Percentiles rank a stretch among this genome's conserved stretches.
Evolutionary conservation across 2,888 invertebrate species (phyloP).

Genomic region (Gandaritis pyraliata): DNA sequence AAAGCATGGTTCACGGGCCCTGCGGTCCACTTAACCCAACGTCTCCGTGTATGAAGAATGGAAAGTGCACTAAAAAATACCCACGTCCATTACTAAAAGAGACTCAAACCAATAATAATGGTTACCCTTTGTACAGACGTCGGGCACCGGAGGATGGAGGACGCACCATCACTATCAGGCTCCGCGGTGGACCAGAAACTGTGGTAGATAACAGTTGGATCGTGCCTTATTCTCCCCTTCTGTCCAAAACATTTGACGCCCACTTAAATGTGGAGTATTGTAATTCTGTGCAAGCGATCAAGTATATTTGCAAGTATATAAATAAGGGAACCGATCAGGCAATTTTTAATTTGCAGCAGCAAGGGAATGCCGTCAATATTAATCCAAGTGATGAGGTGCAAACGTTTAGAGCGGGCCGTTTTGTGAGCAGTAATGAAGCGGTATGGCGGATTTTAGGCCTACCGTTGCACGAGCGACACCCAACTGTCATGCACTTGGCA

Average conservation of each 20-base stretch:
- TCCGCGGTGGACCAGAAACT: background rate
- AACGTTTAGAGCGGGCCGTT: constrained; percentile 32
- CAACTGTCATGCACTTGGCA: constrained; percentile 36
- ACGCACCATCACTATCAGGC: background rate
- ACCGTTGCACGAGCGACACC: constrained; percentile 41
- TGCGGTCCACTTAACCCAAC: constrained; percentile 41
- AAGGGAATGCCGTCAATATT: no score
- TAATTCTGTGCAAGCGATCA: constrained; percentile 35
- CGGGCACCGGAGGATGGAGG: constrained; percentile 44
- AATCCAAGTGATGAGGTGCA: background rate
- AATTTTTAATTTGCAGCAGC: constrained; percentile 1
- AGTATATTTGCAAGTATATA: constrained; percentile 44
- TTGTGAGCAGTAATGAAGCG: constrained; percentile 41
- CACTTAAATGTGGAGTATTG: constrained; percentile 40
- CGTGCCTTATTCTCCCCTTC: constrained; percentile 38
- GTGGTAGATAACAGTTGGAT: constrained; percentile 40
- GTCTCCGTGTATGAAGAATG: constrained; percentile 44
- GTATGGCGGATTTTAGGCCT: constrained; percentile 38
- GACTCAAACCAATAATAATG: constrained; percentile 43
- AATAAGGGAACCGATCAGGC: constrained; percentile 43
- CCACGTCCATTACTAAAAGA: constrained; percentile 21
- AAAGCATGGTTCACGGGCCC: constrained; percentile 48
- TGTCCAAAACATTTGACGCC: constrained; percentile 37
- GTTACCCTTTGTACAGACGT: constrained; percentile 48
- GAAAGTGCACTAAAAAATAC: constrained; percentile 44